Conservation (phyloP, 2,113 vertebrate species). For the Cryptomyrus ogoouensis region DNA sequence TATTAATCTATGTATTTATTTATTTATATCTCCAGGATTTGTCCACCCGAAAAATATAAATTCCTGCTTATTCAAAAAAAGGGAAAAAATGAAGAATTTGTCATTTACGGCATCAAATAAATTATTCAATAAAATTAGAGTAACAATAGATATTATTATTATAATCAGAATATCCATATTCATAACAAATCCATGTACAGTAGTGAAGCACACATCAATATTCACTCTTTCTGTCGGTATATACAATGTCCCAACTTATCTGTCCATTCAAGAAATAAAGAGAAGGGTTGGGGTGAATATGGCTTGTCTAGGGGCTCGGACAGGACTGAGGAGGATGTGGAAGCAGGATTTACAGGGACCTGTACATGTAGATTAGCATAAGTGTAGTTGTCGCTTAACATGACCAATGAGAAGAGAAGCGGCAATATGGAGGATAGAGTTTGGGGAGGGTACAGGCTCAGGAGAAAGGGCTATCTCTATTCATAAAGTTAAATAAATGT, state of each 20-base stretch:
- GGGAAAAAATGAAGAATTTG: slow-evolving; percentile 50
- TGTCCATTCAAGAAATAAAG: slow-evolving; percentile 59
- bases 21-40: slow-evolving; percentile 67
- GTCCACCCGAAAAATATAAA: slow-evolving; percentile 72
- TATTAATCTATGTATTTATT: slow-evolving; percentile 65
- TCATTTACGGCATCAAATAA: slow-evolving; percentile 59
- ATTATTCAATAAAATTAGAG: slow-evolving; percentile 59
- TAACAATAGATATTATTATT: slow-evolving; percentile 61
- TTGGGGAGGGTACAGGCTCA: slow-evolving; percentile 49
- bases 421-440: slow-evolving; percentile 51
- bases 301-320: slow-evolving; percentile 66
- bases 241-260: slow-evolving; percentile 61
- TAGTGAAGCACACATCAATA: slow-evolving; percentile 66
- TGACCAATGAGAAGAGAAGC: slow-evolving; percentile 41
- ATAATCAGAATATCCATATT: slow-evolving; percentile 72
- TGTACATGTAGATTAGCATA: slow-evolving; percentile 57
- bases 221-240: slow-evolving; percentile 70
- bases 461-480: slow-evolving; percentile 56
- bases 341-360: slow-evolving; percentile 59
- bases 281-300: slow-evolving; percentile 54
- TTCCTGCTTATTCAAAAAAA: slow-evolving; percentile 61
- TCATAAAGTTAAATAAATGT: slow-evolving; percentile 57
- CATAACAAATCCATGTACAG: slow-evolving; percentile 71
- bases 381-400: slow-evolving; percentile 36
- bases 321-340: slow-evolving; percentile 52